Conservation (phyloP, 2,797 vertebrate genomes). For the Babyrousa celebensis region DNA sequence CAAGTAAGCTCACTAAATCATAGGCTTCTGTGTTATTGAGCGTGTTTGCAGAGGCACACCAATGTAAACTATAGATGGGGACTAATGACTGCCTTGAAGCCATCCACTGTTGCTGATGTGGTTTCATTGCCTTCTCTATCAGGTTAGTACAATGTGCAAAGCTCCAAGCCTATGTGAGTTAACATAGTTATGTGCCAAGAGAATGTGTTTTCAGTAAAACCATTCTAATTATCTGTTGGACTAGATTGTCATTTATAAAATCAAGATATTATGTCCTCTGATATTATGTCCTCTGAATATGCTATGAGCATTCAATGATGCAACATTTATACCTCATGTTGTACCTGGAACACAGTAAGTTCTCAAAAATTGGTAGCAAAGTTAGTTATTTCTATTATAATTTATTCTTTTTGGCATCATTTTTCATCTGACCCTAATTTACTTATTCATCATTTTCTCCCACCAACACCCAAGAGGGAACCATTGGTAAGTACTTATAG, state of each 20-base stretch:
- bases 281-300: background rate
- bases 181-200: too few species aligned
- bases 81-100: background rate
- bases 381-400: background rate
- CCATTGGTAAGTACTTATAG: background rate
- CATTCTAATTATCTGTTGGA: background rate
- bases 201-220: background rate
- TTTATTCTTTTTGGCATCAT: background rate
- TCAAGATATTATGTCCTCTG: background rate
- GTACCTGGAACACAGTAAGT: background rate
- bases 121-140: background rate
- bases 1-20: background rate
- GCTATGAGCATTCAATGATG: background rate
- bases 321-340: background rate
- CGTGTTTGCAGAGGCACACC: background rate
- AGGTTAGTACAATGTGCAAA: background rate
- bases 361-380: background rate
- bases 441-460: background rate
- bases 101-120: accelerated
- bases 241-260: background rate
- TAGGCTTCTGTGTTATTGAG: background rate
- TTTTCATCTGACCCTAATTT: background rate
- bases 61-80: background rate
- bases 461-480: background rate
- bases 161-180: background rate